Evolutionary conservation across 2,888 invertebrate species (phyloP), one percentile per base, ranked within the genome.

Genomic region (Ferrisia virgata): DNA sequence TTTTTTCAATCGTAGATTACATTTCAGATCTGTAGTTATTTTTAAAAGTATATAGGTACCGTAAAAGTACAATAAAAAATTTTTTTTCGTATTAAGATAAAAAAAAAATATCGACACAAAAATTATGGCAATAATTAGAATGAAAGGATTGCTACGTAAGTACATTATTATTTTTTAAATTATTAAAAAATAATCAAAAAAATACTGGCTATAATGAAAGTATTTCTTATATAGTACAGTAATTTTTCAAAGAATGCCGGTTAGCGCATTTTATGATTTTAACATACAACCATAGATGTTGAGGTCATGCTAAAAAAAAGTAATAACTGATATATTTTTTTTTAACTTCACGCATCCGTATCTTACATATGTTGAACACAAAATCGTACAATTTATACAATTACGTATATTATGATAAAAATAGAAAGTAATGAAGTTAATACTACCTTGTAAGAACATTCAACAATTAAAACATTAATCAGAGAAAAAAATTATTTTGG

Each of bases 151-250:
- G 31, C 13, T 58, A 53, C 13, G 13, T 58, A 18, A 58, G n/a
- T 79, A 79, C 53, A 15, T 80, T 15, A 81, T 18, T 22, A 79
- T 79, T 33, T 18, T 31, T 36, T 36, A 64, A 81, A 80, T 53
- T 53, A 81, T 33, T 64, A 81, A 36, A 22, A 58, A 47, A 64
- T 53, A 36, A 39, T n/a, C 64, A 81, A 31, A 58, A 79, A 79
- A 81, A 81, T 81, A 81, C 81, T 81, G 81, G 81, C 81, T 81
- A 64, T 64, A 64, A 58, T 36, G 81, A 81, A 81, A 81, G 81
- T 81, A 58, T 81, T 53, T 58, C 28, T 11, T 6, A n/a, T 79
- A 79, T 28, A 39, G 22, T 53, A 47, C 64, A 8, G 72, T 72
- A 28, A 28, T 33, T 72, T 31, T 33, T 33, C 18, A 1, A n/a